phyloP scores from a whole-genome alignment of 2,797 vertebrate species.

The Yasuhikotakia modesta region DNA sequence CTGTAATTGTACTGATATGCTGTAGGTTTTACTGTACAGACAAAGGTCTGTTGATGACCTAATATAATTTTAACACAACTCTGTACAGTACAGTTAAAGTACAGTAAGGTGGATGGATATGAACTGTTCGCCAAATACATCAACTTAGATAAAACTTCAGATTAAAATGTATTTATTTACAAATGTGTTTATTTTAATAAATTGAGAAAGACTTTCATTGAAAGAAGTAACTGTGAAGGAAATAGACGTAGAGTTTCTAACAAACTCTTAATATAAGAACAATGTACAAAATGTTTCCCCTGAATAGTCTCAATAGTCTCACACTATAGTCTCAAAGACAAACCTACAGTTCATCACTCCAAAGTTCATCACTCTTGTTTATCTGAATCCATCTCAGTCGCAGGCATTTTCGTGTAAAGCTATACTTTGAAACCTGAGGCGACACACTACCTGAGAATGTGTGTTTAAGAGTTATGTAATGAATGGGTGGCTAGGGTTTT shows the following conservation, averaged over 20 bases:
- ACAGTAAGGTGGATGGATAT: neutral
- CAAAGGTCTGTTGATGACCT: slow-evolving; percentile 29
- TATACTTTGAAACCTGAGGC: slow-evolving; percentile 3
- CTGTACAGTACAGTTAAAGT: neutral
- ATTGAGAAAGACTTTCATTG: too few relatives aligned
- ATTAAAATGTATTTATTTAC: neutral
- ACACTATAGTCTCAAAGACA: slow-evolving; percentile 13
- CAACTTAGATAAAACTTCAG: neutral
- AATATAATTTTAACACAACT: neutral
- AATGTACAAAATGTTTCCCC: neutral
- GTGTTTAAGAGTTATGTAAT: slow-evolving; percentile 24
- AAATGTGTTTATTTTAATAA: neutral
- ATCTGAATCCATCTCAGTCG: neutral
- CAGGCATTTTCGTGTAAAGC: neutral
- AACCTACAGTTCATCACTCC: slow-evolving; percentile 1
- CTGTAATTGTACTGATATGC: slow-evolving; percentile 7
- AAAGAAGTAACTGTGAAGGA: too few relatives aligned
- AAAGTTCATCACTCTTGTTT: slow-evolving; percentile 28
- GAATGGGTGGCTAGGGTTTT: slow-evolving; percentile 3
- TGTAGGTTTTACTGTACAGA: neutral
- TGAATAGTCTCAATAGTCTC: too few relatives aligned
- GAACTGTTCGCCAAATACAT: neutral
- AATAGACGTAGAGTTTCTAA: too few relatives aligned
- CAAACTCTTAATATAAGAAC: too few relatives aligned
- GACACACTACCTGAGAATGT: neutral